phyloP scores from a whole-genome alignment of 2,888 invertebrate species.

The Drosophila fulvimacula region DNA sequence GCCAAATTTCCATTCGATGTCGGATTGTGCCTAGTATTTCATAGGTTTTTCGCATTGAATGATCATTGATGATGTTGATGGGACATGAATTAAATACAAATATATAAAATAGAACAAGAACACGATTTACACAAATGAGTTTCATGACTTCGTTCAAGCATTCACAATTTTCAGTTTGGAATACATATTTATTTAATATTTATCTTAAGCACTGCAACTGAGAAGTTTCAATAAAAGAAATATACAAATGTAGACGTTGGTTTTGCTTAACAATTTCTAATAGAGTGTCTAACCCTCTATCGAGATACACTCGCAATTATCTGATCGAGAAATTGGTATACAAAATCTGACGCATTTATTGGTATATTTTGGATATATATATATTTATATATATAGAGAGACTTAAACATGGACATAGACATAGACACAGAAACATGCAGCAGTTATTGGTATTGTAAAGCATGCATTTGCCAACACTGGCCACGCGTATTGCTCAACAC shows the following conservation, averaged over 20 bases:
- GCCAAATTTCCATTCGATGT: constrained; percentile 99
- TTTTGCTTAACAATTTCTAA: constrained; percentile 65
- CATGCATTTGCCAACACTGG: constrained; percentile 68
- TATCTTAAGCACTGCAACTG: constrained; percentile 75
- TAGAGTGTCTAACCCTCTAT: not conserved
- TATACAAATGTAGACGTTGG: constrained; percentile 65
- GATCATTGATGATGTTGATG: constrained; percentile 44
- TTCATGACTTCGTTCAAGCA: constrained; percentile 53
- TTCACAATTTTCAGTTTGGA: constrained; percentile 29
- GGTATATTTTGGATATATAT: constrained; percentile 53
- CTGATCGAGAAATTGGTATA: constrained; percentile 55
- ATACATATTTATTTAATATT: constrained; percentile 8
- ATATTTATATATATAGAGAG: not conserved
- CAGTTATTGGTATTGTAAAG: constrained; percentile 49
- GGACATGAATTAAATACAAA: constrained; percentile 23
- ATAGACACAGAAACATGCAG: constrained; percentile 71
- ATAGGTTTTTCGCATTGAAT: constrained; percentile 60
- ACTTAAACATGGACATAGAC: constrained; percentile 48
- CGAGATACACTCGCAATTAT: not conserved
- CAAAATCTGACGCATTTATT: constrained; percentile 69
- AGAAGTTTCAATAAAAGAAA: constrained; percentile 60
- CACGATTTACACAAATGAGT: constrained; percentile 62
- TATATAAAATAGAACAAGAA: constrained; percentile 59
- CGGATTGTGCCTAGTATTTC: constrained; percentile 95
- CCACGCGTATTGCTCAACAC: constrained; percentile 61